These are phyloP conservation scores for Proterorhinus semilunaris DNA, from an alignment of 2,113 vertebrate genomes.

Conservation along the genomic window DNA sequence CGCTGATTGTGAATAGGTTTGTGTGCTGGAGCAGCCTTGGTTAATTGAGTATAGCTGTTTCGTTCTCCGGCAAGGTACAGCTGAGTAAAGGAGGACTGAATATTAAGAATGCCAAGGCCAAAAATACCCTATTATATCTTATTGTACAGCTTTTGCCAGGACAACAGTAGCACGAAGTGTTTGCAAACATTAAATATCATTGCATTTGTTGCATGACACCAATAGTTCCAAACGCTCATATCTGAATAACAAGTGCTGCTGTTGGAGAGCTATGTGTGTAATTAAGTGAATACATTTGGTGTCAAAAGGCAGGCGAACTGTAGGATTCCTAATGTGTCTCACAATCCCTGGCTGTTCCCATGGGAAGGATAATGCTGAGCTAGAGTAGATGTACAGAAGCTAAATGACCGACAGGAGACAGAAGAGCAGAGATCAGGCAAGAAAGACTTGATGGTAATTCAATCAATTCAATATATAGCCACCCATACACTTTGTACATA, in stretches of 20 bases:
- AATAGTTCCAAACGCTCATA: constrained; percentile 18
- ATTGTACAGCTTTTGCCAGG: constrained; percentile 23
- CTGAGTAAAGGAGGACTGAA: constrained; percentile 42
- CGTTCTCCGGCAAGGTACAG: constrained; percentile 43
- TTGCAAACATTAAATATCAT: constrained; percentile 4
- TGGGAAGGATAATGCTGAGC: constrained; percentile 33
- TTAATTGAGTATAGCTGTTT: constrained; percentile 57
- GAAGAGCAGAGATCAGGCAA: constrained; percentile 14
- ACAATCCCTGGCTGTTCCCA: constrained; percentile 38
- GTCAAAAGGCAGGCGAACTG: constrained; percentile 49
- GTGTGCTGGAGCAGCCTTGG: constrained; percentile 36
- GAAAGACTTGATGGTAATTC: constrained; percentile 20
- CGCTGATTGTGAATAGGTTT: constrained; percentile 46
- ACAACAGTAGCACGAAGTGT: constrained; percentile 27
- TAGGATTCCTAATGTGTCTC: constrained; percentile 46
- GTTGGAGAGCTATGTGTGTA: constrained; percentile 57
- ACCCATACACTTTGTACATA: constrained; percentile 22
- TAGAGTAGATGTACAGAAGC: constrained; percentile 28
- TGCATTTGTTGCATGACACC: constrained; percentile 22
- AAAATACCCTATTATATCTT: constrained; percentile 16
- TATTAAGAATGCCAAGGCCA: no score
- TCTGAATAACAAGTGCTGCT: constrained; percentile 26
- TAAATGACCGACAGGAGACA: constrained; percentile 40
- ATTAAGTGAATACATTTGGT: constrained; percentile 59
- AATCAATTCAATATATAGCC: constrained; percentile 21